Conservation (phyloP, 1,140 invertebrate species). For the Temnothorax nylanderi region DNA sequence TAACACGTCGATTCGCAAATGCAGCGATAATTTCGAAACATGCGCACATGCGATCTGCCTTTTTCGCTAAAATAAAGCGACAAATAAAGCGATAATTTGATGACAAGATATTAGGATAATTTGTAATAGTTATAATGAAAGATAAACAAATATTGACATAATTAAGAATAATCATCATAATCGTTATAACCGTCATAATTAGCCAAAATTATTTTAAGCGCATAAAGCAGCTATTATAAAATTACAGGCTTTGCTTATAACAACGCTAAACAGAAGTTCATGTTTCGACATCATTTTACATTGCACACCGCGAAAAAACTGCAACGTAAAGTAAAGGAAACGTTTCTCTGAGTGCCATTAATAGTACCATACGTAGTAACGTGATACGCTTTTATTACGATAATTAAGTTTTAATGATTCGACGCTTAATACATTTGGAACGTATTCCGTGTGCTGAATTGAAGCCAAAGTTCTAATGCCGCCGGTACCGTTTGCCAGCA, state of each 20-base stretch:
- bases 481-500: conserved; percentile 27
- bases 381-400: neutral
- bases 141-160: neutral
- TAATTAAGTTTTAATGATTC: conserved; percentile 7
- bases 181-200: neutral
- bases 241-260: neutral
- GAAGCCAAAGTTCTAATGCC: conserved; percentile 28
- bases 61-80: neutral
- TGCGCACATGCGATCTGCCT: neutral
- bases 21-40: neutral
- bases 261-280: neutral
- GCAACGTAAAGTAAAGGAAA: neutral
- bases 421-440: neutral
- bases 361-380: neutral
- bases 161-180: neutral
- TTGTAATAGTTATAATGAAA: neutral
- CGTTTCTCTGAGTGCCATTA: neutral
- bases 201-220: neutral
- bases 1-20: neutral
- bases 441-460: neutral
- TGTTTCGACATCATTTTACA: neutral
- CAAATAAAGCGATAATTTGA: conserved; percentile 11
- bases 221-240: neutral
- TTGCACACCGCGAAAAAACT: neutral
- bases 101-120: neutral